phyloP scores from a whole-genome alignment of 2,888 invertebrate species.

The Eubasilissa splendida region DNA sequence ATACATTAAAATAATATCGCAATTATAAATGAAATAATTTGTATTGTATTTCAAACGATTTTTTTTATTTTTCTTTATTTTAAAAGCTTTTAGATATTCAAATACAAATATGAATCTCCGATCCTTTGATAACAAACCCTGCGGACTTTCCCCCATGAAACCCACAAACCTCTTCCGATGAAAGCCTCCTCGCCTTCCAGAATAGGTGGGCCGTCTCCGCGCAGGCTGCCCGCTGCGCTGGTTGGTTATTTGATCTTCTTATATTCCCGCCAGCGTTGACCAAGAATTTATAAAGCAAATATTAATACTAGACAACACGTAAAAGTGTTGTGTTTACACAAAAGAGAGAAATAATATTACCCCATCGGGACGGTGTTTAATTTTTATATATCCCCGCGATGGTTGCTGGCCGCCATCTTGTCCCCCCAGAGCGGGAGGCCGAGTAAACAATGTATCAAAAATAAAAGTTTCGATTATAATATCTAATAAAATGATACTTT shows the following conservation, averaged over 20 bases:
- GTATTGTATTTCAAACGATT: no score
- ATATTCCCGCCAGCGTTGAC: conserved; percentile 65
- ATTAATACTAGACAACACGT: conserved; percentile 64
- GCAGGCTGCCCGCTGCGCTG: conserved; percentile 56
- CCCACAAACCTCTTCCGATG: not conserved
- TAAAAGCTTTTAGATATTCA: no score
- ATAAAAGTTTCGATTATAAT: no score
- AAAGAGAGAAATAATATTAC: conserved; percentile 56
- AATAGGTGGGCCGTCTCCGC: conserved; percentile 60
- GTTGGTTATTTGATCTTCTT: conserved; percentile 63
- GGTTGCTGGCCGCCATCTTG: conserved; percentile 21
- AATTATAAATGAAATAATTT: no score
- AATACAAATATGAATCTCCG: no score
- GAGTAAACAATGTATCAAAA: conserved; percentile 24
- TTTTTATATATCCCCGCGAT: conserved; percentile 50
- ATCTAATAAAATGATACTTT: no score
- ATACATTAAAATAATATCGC: no score
- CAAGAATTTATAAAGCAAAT: conserved; percentile 66
- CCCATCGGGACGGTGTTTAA: conserved; percentile 53
- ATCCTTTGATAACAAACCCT: no score
- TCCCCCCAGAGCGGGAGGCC: conserved; percentile 13
- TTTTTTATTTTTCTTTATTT: no score
- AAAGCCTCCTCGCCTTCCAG: conserved; percentile 8
- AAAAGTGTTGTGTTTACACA: conserved; percentile 57
- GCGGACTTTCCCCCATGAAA: no score